Evolutionary conservation across 1,140 invertebrate species (phyloP).

Genomic region (Lordiphosa clarofinis): DNA sequence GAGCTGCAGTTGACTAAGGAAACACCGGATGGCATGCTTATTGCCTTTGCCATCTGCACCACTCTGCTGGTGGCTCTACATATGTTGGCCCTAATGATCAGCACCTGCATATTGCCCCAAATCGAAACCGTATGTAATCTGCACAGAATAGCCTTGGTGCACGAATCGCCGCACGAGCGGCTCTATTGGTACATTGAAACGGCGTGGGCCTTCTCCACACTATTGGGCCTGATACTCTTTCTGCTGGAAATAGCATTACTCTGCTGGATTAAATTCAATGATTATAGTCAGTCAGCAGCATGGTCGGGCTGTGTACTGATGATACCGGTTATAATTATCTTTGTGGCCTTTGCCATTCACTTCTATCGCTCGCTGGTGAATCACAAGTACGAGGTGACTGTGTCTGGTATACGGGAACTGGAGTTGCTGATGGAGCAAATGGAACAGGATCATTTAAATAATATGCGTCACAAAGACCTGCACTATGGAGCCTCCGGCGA

Average conservation of each 20-base stretch:
- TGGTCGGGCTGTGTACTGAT: conserved; percentile 94
- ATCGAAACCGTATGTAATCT: conserved; percentile 94
- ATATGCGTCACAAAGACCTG: conserved; percentile 68
- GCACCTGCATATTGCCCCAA: conserved; percentile 97
- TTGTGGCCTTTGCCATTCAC: conserved; percentile 94
- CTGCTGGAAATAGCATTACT: conserved; percentile 96
- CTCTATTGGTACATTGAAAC: conserved; percentile 97
- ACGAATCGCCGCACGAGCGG: conserved; percentile 92
- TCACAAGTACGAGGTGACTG: conserved; percentile 93
- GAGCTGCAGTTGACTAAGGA: conserved; percentile 91
- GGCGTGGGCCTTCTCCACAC: conserved; percentile 97
- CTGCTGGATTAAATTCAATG: conserved; percentile 95
- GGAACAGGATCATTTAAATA: conserved; percentile 84
- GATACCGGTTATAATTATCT: conserved; percentile 93
- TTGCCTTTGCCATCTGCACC: conserved; percentile 97
- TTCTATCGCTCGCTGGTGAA: conserved; percentile 95
- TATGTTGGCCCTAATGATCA: conserved; percentile 99
- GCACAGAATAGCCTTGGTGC: conserved; percentile 90
- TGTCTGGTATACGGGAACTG: conserved; percentile 90
- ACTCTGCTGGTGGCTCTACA: conserved; percentile 98
- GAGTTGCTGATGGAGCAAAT: conserved; percentile 92
- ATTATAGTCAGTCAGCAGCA: conserved; percentile 86
- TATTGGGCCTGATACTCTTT: conserved; percentile 95
- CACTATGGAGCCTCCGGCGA: conserved; percentile 75
- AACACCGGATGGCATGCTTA: conserved; percentile 90